Conservation (phyloP, 2,113 vertebrate species). For the Erythrocercus mccallii region DNA sequence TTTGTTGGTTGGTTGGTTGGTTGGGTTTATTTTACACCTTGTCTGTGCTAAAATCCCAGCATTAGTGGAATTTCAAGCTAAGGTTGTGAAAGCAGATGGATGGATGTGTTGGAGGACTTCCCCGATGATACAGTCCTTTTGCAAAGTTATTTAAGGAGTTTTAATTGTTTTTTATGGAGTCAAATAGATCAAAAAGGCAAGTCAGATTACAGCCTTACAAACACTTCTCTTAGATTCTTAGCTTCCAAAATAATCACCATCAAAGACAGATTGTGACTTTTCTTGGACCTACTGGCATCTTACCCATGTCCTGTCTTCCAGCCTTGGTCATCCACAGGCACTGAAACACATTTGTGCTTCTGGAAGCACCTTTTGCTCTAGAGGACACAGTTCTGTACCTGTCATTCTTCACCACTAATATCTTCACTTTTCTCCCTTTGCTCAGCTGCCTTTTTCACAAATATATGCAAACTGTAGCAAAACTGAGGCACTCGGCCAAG, state of each 20-base stretch:
- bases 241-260: not conserved
- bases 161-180: not conserved
- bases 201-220: not conserved
- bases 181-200: conserved; percentile 36
- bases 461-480: conserved; percentile 35
- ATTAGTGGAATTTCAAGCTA: not conserved
- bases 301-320: not conserved
- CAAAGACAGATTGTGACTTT: not conserved
- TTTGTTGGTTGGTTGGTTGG: not conserved
- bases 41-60: not conserved
- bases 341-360: not conserved
- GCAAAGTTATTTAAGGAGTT: not conserved
- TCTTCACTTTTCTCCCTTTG: not conserved
- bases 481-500: fast-evolving
- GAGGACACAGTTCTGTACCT: not conserved
- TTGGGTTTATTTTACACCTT: not conserved
- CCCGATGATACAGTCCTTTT: not conserved
- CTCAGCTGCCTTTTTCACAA: conserved; percentile 17
- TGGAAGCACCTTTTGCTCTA: not conserved
- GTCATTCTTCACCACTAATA: not conserved
- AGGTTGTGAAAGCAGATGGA: not conserved
- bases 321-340: not conserved
- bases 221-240: not conserved
- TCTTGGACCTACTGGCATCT: not conserved
- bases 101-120: not conserved